These are phyloP conservation scores for Minunthozetes semirufus DNA, from an alignment of 2,888 invertebrate species.

Conservation along the genomic window DNA sequence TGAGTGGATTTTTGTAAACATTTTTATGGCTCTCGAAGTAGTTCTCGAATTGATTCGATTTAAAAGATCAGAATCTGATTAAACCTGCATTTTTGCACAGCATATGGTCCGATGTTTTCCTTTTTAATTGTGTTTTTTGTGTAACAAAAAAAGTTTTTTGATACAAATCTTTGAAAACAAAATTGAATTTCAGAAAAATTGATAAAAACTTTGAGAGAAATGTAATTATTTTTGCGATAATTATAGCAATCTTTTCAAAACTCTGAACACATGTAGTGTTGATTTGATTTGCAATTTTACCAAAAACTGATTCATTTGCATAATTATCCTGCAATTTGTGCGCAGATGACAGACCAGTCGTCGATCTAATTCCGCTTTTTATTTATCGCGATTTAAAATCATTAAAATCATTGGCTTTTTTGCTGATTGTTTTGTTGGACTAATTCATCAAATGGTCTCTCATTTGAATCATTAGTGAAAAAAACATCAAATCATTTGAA, in stretches of 20 bases:
- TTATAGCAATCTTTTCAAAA: not conserved
- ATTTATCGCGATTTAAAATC: not conserved
- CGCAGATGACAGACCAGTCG: not conserved
- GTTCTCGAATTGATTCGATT: too few species aligned
- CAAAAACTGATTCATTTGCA: not conserved
- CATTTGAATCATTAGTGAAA: too few species aligned
- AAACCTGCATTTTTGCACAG: too few species aligned
- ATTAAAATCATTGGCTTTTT: not conserved
- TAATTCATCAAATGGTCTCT: not conserved
- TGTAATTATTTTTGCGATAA: not conserved
- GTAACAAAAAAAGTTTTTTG: too few species aligned
- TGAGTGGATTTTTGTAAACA: too few species aligned
- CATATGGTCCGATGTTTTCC: too few species aligned
- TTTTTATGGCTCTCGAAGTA: too few species aligned
- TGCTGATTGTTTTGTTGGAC: not conserved
- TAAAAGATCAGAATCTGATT: too few species aligned
- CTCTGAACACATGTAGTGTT: not conserved
- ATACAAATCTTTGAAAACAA: too few species aligned
- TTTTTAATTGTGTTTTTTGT: too few species aligned
- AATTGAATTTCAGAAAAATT: too few species aligned
- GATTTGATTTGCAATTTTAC: not conserved
- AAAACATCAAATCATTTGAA: not conserved
- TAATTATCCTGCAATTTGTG: not conserved
- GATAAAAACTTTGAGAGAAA: too few species aligned
- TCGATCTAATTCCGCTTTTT: not conserved